A percentile compares a stretch with the other conserved stretches of the same genome.
Conservation (phyloP, 1,140 invertebrate species). For the Lordiphosa collinella region DNA sequence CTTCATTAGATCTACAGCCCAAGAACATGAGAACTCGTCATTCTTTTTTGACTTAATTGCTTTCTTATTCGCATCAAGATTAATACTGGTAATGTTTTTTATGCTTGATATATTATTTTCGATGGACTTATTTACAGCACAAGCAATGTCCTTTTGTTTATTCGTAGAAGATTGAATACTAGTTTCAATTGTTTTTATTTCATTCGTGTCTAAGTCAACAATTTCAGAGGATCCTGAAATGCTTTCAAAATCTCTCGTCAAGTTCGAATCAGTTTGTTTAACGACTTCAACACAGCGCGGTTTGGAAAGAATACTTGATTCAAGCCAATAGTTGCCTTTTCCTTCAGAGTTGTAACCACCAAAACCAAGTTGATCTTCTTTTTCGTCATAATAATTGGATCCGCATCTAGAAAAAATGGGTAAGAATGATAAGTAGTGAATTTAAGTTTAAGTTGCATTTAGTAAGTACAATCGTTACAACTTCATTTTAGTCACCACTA, state of each 20-base stretch:
- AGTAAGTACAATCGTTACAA: too few species aligned
- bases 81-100: conserved; percentile 34
- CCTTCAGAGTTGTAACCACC: conserved; percentile 32
- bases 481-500: too few species aligned
- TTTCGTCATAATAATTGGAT: conserved; percentile 39
- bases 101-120: conserved; percentile 27
- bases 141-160: conserved; percentile 29
- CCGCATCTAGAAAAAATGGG: neutral
- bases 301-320: conserved; percentile 56
- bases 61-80: conserved; percentile 45
- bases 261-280: conserved; percentile 47
- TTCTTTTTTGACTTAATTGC: conserved; percentile 80
- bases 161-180: conserved; percentile 56
- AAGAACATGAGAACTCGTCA: conserved; percentile 90
- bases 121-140: conserved; percentile 1
- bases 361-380: conserved; percentile 45
- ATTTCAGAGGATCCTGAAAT: conserved; percentile 80
- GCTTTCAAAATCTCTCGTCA: conserved; percentile 55
- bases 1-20: conserved; percentile 92
- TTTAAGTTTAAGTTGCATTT: too few species aligned
- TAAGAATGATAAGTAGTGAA: neutral
- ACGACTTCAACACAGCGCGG: conserved; percentile 61
- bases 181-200: conserved; percentile 81
- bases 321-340: conserved; percentile 64
- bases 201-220: conserved; percentile 83